These are phyloP conservation scores for Rhagonycha fulva DNA, from an alignment of 2,888 invertebrate species.

Conservation along the genomic window DNA sequence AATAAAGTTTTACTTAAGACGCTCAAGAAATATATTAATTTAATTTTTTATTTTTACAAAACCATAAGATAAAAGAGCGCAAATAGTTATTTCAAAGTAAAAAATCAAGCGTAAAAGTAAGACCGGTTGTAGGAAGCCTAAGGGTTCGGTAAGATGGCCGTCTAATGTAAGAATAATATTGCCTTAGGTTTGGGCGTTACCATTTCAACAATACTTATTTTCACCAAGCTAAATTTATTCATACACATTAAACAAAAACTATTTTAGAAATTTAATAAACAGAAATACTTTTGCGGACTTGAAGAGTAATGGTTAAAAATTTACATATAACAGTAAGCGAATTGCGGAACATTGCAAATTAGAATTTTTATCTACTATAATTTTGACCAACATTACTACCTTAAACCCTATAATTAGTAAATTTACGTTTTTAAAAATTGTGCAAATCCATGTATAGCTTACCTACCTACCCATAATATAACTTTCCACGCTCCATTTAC, in stretches of 20 bases:
- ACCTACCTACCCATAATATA: background rate
- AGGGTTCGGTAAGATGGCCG: conserved; percentile 42
- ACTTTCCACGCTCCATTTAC: background rate
- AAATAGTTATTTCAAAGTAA: background rate
- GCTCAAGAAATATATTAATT: background rate
- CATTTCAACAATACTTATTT: conserved; percentile 27
- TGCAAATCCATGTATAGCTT: background rate
- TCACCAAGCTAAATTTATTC: background rate
- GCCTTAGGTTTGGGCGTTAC: conserved; percentile 44
- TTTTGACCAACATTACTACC: background rate
- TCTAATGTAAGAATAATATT: conserved; percentile 35
- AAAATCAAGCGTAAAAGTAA: conserved; percentile 23
- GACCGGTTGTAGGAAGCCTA: conserved; percentile 38
- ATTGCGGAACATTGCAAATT: background rate
- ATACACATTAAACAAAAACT: background rate
- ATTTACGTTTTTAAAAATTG: background rate
- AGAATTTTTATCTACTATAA: background rate
- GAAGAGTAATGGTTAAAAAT: background rate
- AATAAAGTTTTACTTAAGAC: background rate
- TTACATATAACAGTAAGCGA: background rate
- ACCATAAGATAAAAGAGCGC: background rate
- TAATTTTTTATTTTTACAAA: background rate
- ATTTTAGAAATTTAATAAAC: background rate
- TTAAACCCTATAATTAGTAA: background rate
- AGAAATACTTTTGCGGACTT: background rate